Percentiles rank a stretch among this genome's conserved stretches.
Conservation (phyloP, 2,888 invertebrate genomes). For the Digitonthophagus gazella region DNA sequence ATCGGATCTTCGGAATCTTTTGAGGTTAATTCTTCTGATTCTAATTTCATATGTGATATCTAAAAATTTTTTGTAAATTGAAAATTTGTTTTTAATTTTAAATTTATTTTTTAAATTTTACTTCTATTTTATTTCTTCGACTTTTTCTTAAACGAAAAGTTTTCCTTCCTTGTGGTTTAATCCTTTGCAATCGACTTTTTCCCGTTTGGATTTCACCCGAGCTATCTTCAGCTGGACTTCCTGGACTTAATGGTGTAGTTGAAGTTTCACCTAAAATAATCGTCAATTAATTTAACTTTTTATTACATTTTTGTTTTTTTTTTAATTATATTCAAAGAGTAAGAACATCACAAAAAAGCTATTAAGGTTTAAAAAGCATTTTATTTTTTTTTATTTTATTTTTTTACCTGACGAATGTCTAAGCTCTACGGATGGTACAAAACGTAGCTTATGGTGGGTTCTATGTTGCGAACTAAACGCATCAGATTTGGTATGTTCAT, state of each 20-base stretch:
- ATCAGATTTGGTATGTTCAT: conserved; percentile 54
- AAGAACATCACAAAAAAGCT: neutral
- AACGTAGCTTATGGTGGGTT: conserved; percentile 73
- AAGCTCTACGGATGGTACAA: conserved; percentile 79
- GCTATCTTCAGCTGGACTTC: conserved; percentile 66
- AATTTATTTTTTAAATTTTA: conserved; percentile 43
- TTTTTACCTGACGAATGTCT: conserved; percentile 72
- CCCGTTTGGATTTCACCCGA: conserved; percentile 61
- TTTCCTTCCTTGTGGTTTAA: conserved; percentile 61
- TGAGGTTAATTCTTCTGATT: conserved; percentile 43
- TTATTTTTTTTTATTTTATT: neutral
- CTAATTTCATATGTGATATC: conserved; percentile 55
- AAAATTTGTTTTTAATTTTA: conserved; percentile 13
- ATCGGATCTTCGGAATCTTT: conserved; percentile 45
- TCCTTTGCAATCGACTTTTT: conserved; percentile 78
- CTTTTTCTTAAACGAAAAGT: conserved; percentile 86
- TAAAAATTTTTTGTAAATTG: no score
- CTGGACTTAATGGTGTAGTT: conserved; percentile 72
- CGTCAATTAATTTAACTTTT: neutral
- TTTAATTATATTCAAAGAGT: neutral
- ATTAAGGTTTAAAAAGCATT: no score
- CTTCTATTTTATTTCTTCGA: conserved; percentile 69
- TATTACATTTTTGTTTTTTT: no score
- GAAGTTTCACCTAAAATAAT: conserved; percentile 66
- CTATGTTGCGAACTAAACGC: conserved; percentile 53